Base-by-base conservation (phyloP, 2,797 vertebrate species). In the Lophius americanus region DNA sequence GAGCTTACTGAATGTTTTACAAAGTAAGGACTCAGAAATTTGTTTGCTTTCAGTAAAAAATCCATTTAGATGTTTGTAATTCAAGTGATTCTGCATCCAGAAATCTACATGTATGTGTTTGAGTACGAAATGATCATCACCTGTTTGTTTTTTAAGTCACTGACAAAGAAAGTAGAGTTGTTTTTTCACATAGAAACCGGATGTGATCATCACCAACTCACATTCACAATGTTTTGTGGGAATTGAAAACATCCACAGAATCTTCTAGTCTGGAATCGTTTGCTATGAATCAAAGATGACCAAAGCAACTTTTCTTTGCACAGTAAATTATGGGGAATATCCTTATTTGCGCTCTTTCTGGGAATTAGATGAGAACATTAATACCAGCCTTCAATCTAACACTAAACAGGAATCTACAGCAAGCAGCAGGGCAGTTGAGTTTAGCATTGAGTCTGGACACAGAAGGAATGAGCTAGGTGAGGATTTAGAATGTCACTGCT, bases 11-110 rank as follows among this genome's bases (percentile, higher is more conserved):
- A 51, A 8, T 11, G 35, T 59, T 56, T 46, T 54, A 55, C 6
- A 61, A 48, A 62, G 64, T n/a, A 48, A 54, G 51, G 64, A n/a
- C 51, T 55, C 39, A 51, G 51, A 70, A 61, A 66, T 2, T 3
- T 50, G 51, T 43, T 38, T 44, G 38, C 50, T 58, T 50, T 11
- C 54, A 47, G 4, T 13, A 51, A 4, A 58, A 75, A 75, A 55
- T 53, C 62, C 49, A 51, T 47, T 50, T 12, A 70, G 51, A 64
- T 56, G 23, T 61, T 48, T 67, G 51, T 51, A 42, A 41, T 53
- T 59, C 7, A 43, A 66, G 56, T 63, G 65, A 79, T 52, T 65
- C 61, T 42, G 37, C 35, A 74, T 37, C 47, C 46, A 36, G 7
- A 61, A 64, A 54, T 49, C 4, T 13, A 42, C 52, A 47, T 23